These are phyloP conservation scores for Antitype chi DNA, from an alignment of 2,888 invertebrate genomes.

Conservation along the genomic window DNA sequence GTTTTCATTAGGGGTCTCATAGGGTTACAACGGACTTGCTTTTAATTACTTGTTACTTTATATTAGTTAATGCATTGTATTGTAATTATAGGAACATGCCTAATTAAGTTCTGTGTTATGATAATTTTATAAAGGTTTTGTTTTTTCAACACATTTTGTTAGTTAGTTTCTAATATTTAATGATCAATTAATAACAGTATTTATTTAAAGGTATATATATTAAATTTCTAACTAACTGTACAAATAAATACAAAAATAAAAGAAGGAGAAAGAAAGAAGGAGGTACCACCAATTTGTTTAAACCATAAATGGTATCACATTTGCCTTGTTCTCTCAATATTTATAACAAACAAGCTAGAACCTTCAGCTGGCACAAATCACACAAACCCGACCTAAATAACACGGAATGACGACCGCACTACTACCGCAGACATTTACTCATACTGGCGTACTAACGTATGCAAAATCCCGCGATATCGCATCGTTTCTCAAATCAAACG, in stretches of 20 bases:
- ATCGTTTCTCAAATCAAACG: constrained; percentile 61
- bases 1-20: constrained; percentile 45
- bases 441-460: constrained; percentile 44
- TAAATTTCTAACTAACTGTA: too few species aligned
- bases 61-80: constrained; percentile 52
- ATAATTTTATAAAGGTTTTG: constrained; percentile 4
- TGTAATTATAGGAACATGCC: constrained; percentile 45
- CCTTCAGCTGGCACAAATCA: constrained; percentile 17
- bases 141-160: constrained; percentile 3
- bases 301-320: constrained; percentile 3
- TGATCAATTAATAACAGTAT: not conserved
- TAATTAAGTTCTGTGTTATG: constrained; percentile 22
- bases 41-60: constrained; percentile 56
- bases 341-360: constrained; percentile 3
- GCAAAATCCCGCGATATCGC: constrained; percentile 48
- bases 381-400: constrained; percentile 20
- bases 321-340: constrained; percentile 20
- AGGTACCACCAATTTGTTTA: constrained; percentile 3
- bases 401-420: constrained; percentile 8
- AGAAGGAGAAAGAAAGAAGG: too few species aligned
- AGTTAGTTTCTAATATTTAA: not conserved
- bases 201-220: too few species aligned
- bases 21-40: constrained; percentile 31
- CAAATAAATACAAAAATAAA: too few species aligned
- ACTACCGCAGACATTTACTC: constrained; percentile 32